A percentile compares a stretch with the other conserved stretches of the same genome.
Evolutionary conservation across 2,113 vertebrate species (phyloP).

Genomic region (Onychostruthus taczanowskii): DNA sequence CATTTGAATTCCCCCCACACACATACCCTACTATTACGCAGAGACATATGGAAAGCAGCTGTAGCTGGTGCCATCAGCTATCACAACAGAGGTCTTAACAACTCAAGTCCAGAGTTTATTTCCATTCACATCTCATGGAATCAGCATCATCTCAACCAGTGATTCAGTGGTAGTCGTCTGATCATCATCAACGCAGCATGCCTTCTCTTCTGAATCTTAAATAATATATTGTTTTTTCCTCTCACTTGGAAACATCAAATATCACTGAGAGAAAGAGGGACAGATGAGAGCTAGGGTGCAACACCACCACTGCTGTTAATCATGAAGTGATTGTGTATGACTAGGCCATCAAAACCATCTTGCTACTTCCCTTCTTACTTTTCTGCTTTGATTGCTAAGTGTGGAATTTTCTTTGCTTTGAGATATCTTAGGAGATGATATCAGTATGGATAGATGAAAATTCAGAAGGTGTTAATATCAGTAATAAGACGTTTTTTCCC

Average conservation of each 20-base stretch:
- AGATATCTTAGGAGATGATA: not conserved
- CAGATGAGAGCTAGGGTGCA: not conserved
- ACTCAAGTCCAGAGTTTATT: not conserved
- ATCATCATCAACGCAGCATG: not conserved
- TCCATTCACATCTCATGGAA: not conserved
- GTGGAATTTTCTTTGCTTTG: not conserved
- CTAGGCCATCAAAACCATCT: not conserved
- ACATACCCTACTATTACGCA: not conserved
- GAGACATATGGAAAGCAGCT: constrained; percentile 39
- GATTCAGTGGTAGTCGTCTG: not conserved
- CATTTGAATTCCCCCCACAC: not conserved
- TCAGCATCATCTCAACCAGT: not conserved
- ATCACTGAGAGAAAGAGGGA: not conserved
- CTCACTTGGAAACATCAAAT: constrained; percentile 13
- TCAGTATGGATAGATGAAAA: not conserved
- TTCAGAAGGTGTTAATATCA: not conserved
- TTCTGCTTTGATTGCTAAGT: not conserved
- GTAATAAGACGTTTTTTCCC: not conserved
- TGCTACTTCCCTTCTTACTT: not conserved
- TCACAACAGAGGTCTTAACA: constrained; percentile 7
- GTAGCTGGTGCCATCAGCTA: constrained; percentile 6
- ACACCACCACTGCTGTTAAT: not conserved
- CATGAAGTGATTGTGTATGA: not conserved
- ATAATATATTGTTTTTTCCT: not conserved
- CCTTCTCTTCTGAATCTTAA: not conserved